Evolutionary conservation across 2,113 vertebrate species (phyloP), one percentile per base, ranked within the genome.

Genomic region (Oenanthe oenanthe): DNA sequence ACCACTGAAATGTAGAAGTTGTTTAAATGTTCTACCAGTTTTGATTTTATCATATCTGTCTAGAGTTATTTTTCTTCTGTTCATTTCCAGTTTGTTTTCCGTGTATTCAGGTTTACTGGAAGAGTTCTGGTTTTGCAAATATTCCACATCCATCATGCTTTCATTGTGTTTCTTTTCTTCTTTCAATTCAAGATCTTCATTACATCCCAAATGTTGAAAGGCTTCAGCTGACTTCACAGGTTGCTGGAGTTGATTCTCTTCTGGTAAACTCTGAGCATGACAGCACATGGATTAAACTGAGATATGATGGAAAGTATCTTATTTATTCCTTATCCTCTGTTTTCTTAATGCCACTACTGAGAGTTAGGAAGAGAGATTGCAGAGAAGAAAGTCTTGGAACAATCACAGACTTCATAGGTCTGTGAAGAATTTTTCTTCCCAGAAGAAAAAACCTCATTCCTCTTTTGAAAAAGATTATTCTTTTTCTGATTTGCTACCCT

Each of bases 261-360:
- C 88, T 80, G 47, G 94, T 36, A 95, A 95, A 57, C 10, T 92
- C 94, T 96, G 36, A 96, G 67, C 76, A 92, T 56, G 93, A 86
- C 66, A 81, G 75, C 31, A 94, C 43, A 91, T 34, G 60, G n/a
- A 86, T 75, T 93, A 89, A 50, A 96, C 65, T 79, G 47, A 88
- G 31, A 36, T 22, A 72, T 24, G 42, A 63, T 14, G 28, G 82
- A 80, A 94, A 89, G 38, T 3, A 88, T 32, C 51, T 85, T 75
- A 51, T 12, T 47, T 92, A 75, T 91, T 13, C 51, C 51, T 68
- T 54, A 85, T 87, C 92, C 71, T 81, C 66, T 38, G 32, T 63
- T 84, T 36, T 93, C 51, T 58, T 89, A 84, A 71, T 58, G 16
- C 36, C 57, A 48, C 8, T 82, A 90, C 22, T 81, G 65, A 93